These are phyloP conservation scores for Drosophila monieri DNA, from an alignment of 2,888 invertebrate species.

Conservation along the genomic window DNA sequence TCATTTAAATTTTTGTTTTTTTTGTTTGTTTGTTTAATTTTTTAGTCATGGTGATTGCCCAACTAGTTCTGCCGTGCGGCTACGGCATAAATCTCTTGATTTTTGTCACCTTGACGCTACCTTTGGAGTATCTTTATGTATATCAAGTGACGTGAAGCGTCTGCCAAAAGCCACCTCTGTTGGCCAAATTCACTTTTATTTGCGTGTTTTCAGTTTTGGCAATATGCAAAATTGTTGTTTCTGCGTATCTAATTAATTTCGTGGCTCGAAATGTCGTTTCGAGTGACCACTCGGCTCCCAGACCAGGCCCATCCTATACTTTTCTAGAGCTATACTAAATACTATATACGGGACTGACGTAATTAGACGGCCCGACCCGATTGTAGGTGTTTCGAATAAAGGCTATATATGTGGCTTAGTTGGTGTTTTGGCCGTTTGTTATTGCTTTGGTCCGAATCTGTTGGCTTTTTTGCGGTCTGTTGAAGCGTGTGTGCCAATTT, in stretches of 20 bases:
- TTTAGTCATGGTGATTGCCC: constrained; percentile 23
- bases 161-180: constrained; percentile 19
- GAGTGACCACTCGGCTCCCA: constrained; percentile 46
- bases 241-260: constrained; percentile 66
- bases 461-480: constrained; percentile 64
- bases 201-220: constrained; percentile 57
- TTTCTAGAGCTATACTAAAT: constrained; percentile 18
- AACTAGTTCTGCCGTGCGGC: constrained; percentile 49
- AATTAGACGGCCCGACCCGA: constrained; percentile 63
- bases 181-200: constrained; percentile 37
- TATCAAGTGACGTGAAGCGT: constrained; percentile 50
- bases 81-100: constrained; percentile 56
- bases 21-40: constrained; percentile 19
- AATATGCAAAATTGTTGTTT: constrained; percentile 61
- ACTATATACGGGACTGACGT: constrained; percentile 59
- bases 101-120: constrained; percentile 55
- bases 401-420: constrained; percentile 19
- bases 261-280: constrained; percentile 62
- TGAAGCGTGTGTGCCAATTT: constrained; percentile 77
- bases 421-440: constrained; percentile 20
- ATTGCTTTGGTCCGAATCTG: constrained; percentile 51
- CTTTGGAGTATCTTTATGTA: constrained; percentile 23
- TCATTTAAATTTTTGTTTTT: constrained; percentile 44
- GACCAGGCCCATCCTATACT: constrained; percentile 35
- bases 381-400: constrained; percentile 42